Base-by-base conservation (phyloP, 1,140 invertebrate species). In the Limonius californicus region DNA sequence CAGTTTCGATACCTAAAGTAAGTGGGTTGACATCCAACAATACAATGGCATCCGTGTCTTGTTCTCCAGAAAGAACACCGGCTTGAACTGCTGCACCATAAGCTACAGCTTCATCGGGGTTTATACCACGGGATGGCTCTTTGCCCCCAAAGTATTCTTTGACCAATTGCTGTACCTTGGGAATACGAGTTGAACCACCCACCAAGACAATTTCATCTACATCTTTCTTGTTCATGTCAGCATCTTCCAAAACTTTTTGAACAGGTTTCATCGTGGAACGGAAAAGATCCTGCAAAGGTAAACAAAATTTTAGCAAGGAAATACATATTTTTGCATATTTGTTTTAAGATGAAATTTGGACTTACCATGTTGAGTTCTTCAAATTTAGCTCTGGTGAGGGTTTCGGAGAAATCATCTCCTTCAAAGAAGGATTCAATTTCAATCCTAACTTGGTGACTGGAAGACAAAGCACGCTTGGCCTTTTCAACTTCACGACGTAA, bases 361-460 rank as follows among this genome's bases (percentile, higher is more conserved):
- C 65, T 70, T 69, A 82, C 83, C 91, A 98, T 96, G 84, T 99
- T 99, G 73, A 99, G 81, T 79, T 99, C 98, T 78, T 99, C 98
- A 77, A 99, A 99, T 82, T 98, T 99, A 71, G 98, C 97, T 73
- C 98, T 85, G 60, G 98, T 99, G 43, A 99, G 82, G 9, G 95
- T 97, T 81, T 99, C 97, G n/a, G 92, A 96, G 87, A 99, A 99
- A 75, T 99, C 97, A 74, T 98, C 95, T 70, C 97, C 96, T 75
- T 99, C 97, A 72, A 93, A 98, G 85, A 99, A 92, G 12, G 95
- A 97, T 82, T 99, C 98, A 76, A 99, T 98, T 84, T 99, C 97
- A 76, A 99, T 96, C 77, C 91, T 90, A 62, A 97, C 94, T 81
- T 98, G 95, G 77, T 98, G 96, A 68, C 91, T 93, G 43, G 92